Percentiles rank a stretch among this genome's conserved stretches.
Evolutionary conservation across 2,113 vertebrate genomes (phyloP).

Genomic region (Psophia crepitans): DNA sequence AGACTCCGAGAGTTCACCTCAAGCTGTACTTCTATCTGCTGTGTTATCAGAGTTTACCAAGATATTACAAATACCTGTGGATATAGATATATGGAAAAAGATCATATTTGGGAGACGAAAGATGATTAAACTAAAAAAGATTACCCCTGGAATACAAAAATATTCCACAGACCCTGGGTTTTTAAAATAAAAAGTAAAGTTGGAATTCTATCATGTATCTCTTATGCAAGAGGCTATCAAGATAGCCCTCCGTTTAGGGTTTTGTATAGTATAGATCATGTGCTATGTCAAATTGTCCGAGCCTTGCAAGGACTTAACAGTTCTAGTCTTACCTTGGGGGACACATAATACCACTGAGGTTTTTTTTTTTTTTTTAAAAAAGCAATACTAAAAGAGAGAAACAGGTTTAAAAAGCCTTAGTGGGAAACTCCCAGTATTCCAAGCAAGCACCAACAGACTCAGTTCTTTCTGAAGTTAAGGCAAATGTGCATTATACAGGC

Average conservation of each 20-base stretch:
- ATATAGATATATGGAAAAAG: not conserved
- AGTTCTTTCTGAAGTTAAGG: not conserved
- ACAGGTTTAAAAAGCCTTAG: not conserved
- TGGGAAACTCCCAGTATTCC: slow-evolving; percentile 9
- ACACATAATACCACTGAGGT: not conserved
- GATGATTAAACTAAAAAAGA: not conserved
- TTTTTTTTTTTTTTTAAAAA: no score
- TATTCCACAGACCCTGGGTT: not conserved
- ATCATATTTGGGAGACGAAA: not conserved
- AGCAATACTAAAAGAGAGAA: not conserved
- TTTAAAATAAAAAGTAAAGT: not conserved
- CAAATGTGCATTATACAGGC: not conserved
- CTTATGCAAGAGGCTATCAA: not conserved
- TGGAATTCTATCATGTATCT: not conserved
- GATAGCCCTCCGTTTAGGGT: not conserved
- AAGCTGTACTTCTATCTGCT: not conserved
- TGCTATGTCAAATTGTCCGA: not conserved
- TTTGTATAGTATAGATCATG: not conserved
- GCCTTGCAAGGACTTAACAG: not conserved
- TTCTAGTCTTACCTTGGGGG: not conserved
- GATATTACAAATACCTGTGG: not conserved
- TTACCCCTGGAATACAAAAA: not conserved
- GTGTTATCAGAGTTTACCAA: not conserved
- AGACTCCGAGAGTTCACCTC: not conserved
- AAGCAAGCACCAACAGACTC: not conserved